Conservation (phyloP, 1,140 invertebrate genomes). For the Plodia interpunctella region DNA sequence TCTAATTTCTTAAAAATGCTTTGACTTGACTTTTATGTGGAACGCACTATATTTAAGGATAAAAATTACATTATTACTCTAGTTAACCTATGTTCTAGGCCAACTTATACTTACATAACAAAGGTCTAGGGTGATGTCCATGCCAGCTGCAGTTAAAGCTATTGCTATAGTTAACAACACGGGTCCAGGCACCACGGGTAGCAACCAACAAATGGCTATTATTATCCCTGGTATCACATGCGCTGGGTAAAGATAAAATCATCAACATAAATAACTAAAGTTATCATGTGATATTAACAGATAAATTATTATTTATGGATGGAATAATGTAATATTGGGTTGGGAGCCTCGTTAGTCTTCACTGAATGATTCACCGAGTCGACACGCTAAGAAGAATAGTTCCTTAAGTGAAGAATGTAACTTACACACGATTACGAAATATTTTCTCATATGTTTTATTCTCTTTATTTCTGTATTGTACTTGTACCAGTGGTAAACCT, state of each 20-base stretch:
- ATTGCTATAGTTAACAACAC: conserved; percentile 51
- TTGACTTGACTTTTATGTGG: too few relatives aligned
- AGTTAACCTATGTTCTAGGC: neutral
- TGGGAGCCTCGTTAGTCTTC: too few relatives aligned
- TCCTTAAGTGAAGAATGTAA: too few relatives aligned
- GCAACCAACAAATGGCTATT: conserved; percentile 38
- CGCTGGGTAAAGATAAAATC: conserved; percentile 44
- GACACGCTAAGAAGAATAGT: too few relatives aligned
- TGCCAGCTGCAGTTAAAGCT: conserved; percentile 57
- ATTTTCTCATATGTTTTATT: conserved; percentile 53
- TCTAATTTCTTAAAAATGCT: too few relatives aligned
- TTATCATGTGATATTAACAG: too few relatives aligned
- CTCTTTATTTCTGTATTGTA: conserved; percentile 33
- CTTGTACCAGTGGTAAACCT: conserved; percentile 57
- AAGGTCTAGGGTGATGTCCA: conserved; percentile 61
- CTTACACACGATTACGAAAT: conserved; percentile 65
- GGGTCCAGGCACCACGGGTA: conserved; percentile 45
- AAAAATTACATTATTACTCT: too few relatives aligned
- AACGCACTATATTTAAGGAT: too few relatives aligned
- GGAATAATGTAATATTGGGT: too few relatives aligned
- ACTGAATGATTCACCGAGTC: too few relatives aligned
- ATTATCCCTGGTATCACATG: conserved; percentile 59
- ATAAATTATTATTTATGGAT: too few relatives aligned
- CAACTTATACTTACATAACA: conserved; percentile 54
- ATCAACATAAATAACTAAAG: too few relatives aligned